Evolutionary conservation across 2,113 vertebrate genomes (phyloP).

Genomic region (Ramphastos sulfuratus): DNA sequence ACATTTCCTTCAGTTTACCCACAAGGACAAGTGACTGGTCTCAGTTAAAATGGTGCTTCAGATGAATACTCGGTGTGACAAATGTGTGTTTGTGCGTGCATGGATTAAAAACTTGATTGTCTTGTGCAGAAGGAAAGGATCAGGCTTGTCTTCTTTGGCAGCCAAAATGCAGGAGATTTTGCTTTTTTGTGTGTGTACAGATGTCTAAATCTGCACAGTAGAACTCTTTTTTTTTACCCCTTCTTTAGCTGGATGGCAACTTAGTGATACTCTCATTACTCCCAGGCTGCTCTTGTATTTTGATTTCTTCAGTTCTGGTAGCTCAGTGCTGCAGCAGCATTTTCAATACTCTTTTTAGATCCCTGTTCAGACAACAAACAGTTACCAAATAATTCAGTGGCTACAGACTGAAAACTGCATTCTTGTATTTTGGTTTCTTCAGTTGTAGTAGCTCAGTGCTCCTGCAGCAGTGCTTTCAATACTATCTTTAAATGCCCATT

Average conservation of each 20-base stretch:
- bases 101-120: background rate
- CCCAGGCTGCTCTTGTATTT: background rate
- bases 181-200: background rate
- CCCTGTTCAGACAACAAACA: background rate
- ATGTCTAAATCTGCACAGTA: background rate
- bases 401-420: background rate
- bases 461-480: background rate
- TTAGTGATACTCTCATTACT: background rate
- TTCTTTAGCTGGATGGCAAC: background rate
- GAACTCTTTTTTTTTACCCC: background rate
- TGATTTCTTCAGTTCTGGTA: background rate
- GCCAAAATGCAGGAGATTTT: background rate
- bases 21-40: background rate
- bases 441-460: background rate
- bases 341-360: background rate
- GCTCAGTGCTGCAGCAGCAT: background rate
- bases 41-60: background rate
- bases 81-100: background rate
- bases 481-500: background rate
- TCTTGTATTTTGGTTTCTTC: background rate
- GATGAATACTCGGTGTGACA: background rate
- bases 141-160: background rate
- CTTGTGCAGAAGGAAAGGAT: background rate
- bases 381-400: background rate
- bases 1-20: slow-evolving; percentile 8